phyloP scores from a whole-genome alignment of 2,113 vertebrate species.

The Prionailurus bengalensis region DNA sequence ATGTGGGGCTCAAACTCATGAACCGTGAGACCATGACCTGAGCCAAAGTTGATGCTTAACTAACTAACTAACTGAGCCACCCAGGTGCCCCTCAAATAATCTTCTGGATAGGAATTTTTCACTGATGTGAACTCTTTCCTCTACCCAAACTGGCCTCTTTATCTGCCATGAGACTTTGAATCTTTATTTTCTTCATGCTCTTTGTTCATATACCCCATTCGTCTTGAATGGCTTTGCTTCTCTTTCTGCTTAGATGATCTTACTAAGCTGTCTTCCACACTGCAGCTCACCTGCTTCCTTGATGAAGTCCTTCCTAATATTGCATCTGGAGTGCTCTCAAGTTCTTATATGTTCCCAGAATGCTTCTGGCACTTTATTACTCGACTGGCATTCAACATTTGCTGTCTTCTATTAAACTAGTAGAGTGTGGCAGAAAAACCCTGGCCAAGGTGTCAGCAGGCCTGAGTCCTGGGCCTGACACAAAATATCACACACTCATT shows the following conservation, averaged over 20 bases:
- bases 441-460: not conserved
- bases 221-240: not conserved
- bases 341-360: not conserved
- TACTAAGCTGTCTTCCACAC: not conserved
- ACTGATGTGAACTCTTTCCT: not conserved
- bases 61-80: too few species aligned
- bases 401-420: not conserved
- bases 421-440: not conserved
- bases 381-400: slow-evolving; percentile 27
- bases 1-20: too few species aligned
- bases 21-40: too few species aligned
- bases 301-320: not conserved
- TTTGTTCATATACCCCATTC: not conserved
- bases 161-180: not conserved
- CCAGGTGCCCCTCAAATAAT: not conserved
- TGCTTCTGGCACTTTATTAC: slow-evolving; percentile 10
- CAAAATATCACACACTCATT: not conserved
- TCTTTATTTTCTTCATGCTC: not conserved
- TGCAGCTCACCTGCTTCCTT: not conserved
- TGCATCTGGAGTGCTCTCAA: not conserved
- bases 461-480: not conserved
- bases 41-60: too few species aligned
- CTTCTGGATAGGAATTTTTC: not conserved
- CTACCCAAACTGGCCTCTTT: not conserved
- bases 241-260: not conserved